Conservation (phyloP, 2,113 vertebrate species). For the Etheostoma cragini region DNA sequence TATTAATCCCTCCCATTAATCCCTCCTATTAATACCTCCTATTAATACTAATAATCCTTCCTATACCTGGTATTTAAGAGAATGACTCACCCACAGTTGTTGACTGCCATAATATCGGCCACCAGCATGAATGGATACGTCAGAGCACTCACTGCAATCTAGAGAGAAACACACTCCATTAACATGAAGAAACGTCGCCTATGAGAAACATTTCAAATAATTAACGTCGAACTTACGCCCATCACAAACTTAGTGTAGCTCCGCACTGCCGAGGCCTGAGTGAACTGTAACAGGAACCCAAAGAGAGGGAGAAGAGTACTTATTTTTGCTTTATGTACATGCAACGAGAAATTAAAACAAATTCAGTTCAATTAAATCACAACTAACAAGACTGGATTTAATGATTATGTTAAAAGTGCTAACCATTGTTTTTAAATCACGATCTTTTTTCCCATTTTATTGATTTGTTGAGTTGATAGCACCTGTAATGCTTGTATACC, state of each 20-base stretch:
- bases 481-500: background rate
- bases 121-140: slow-evolving; percentile 92
- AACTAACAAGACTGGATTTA: too few species aligned
- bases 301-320: background rate
- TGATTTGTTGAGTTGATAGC: background rate
- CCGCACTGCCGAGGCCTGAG: slow-evolving; percentile 89
- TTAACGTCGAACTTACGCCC: slow-evolving; percentile 83
- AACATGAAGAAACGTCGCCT: background rate
- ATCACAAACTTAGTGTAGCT: slow-evolving; percentile 94
- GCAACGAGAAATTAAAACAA: too few species aligned
- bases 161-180: slow-evolving; percentile 49
- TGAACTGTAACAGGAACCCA: slow-evolving; percentile 83
- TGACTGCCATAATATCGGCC: slow-evolving; percentile 92
- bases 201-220: background rate
- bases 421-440: too few species aligned
- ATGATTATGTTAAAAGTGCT: too few species aligned
- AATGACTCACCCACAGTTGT: slow-evolving; percentile 91
- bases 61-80: background rate
- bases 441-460: too few species aligned
- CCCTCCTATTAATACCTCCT: too few species aligned
- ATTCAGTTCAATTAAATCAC: too few species aligned
- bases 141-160: slow-evolving; percentile 91
- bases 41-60: too few species aligned
- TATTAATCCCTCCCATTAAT: too few species aligned
- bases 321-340: background rate